Conservation (phyloP, 2,888 invertebrate genomes). For the Watsonalla binaria region DNA sequence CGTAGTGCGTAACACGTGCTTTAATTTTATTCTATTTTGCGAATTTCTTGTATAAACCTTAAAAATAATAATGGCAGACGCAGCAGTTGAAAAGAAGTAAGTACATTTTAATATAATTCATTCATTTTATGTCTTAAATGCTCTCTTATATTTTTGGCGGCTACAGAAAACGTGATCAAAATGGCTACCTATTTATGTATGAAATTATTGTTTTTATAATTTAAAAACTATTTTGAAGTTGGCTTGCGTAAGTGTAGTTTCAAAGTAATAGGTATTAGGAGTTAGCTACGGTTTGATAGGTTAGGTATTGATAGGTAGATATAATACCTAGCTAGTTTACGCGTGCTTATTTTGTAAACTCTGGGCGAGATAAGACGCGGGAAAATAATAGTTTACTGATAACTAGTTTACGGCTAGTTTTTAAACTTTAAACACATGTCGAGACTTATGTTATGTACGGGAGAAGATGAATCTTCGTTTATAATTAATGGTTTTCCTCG, state of each 20-base stretch:
- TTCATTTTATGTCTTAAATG: conserved; percentile 26
- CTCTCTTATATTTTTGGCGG: conserved; percentile 62
- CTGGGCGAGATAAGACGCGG: conserved; percentile 56
- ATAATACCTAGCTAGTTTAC: conserved; percentile 1
- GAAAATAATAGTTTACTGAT: conserved; percentile 44
- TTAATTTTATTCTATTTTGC: conserved; percentile 39
- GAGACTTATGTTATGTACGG: conserved; percentile 1
- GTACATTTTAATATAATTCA: conserved; percentile 48
- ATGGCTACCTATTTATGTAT: conserved; percentile 74
- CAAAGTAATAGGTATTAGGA: background rate
- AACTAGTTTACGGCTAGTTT: conserved; percentile 9
- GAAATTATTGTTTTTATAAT: conserved; percentile 40
- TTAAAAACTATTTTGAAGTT: conserved; percentile 7
- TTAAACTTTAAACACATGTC: background rate
- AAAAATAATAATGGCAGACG: conserved; percentile 81
- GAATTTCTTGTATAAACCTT: conserved; percentile 35
- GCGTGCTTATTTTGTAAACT: conserved; percentile 40
- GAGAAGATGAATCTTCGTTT: conserved; percentile 12
- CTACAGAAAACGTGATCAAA: conserved; percentile 72
- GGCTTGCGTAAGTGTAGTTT: background rate
- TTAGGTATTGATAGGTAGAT: conserved; percentile 35
- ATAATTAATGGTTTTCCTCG: conserved; percentile 19
- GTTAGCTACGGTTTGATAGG: conserved; percentile 13
- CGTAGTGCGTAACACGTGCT: conserved; percentile 68
- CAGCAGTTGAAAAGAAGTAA: conserved; percentile 84